Percentiles rank a stretch among this genome's conserved stretches.
These are phyloP conservation scores for Drosophila quinaria DNA, from an alignment of 2,888 invertebrate genomes.

Conservation along the genomic window DNA sequence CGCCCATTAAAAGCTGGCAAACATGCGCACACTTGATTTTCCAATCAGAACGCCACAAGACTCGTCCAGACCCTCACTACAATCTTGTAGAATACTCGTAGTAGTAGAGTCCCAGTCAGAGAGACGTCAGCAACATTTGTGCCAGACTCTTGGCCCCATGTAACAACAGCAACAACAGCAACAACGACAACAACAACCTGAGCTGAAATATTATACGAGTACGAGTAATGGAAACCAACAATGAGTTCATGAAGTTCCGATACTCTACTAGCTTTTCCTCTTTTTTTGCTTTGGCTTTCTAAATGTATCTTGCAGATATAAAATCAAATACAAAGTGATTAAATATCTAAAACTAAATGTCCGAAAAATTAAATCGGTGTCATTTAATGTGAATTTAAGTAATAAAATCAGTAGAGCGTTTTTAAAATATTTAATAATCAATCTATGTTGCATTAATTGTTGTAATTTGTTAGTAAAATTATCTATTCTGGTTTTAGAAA, in stretches of 20 bases:
- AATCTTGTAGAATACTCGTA: slow-evolving; percentile 11
- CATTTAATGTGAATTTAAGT: no score
- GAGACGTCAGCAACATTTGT: slow-evolving; percentile 64
- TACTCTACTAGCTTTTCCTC: slow-evolving; percentile 14
- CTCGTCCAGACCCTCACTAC: slow-evolving; percentile 12
- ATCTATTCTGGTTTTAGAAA: no score
- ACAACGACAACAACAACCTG: slow-evolving; percentile 14
- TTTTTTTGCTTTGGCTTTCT: neutral
- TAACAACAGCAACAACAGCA: slow-evolving; percentile 27
- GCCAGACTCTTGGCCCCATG: slow-evolving; percentile 40
- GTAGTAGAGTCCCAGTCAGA: slow-evolving; percentile 22
- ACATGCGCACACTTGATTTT: slow-evolving; percentile 77
- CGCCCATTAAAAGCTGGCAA: slow-evolving; percentile 79
- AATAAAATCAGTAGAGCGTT: no score
- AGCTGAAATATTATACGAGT: slow-evolving; percentile 25
- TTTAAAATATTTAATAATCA: no score
- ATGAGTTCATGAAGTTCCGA: slow-evolving; percentile 4
- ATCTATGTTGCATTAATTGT: no score
- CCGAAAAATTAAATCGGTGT: no score
- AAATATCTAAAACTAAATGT: no score
- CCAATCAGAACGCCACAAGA: slow-evolving; percentile 72
- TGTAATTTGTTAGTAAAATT: no score
- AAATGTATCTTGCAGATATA: no score
- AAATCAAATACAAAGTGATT: no score
- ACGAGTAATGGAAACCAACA: slow-evolving; percentile 8